These are phyloP conservation scores for Hoplias malabaricus DNA, from an alignment of 2,113 vertebrate species.

Conservation along the genomic window DNA sequence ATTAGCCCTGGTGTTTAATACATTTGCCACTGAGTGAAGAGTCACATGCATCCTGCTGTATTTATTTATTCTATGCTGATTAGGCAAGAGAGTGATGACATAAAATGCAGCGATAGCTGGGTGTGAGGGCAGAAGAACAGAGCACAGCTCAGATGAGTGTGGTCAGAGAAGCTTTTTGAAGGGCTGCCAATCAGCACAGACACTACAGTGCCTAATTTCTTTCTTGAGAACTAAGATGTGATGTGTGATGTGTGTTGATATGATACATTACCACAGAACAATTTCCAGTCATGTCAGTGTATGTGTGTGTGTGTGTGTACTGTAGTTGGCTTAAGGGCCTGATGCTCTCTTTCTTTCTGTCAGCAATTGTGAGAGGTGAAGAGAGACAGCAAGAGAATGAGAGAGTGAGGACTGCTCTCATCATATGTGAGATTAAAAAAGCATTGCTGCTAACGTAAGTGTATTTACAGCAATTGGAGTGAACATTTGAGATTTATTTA, in stretches of 20 bases:
- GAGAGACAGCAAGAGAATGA: background rate
- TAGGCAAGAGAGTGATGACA: background rate
- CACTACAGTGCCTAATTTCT: background rate
- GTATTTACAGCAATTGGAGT: background rate
- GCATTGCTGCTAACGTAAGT: background rate
- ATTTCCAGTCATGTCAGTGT: conserved; percentile 1
- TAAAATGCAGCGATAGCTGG: background rate
- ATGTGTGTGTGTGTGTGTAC: too few species aligned
- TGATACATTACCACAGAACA: background rate
- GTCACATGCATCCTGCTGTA: background rate
- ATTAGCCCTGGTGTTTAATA: background rate
- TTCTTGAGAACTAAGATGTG: background rate
- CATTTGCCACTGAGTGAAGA: background rate
- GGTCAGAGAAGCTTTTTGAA: background rate
- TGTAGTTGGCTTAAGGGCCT: background rate
- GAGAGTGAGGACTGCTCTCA: background rate
- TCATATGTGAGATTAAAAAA: background rate
- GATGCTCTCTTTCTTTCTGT: background rate
- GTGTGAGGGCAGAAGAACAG: background rate
- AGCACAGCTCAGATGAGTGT: background rate
- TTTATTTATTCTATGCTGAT: background rate
- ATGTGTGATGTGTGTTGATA: too few species aligned
- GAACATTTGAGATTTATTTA: background rate
- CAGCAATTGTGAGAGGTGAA: background rate
- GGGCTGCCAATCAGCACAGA: conserved; percentile 12